phyloP scores from a whole-genome alignment of 2,113 vertebrate species.

The Chunga burmeisteri region DNA sequence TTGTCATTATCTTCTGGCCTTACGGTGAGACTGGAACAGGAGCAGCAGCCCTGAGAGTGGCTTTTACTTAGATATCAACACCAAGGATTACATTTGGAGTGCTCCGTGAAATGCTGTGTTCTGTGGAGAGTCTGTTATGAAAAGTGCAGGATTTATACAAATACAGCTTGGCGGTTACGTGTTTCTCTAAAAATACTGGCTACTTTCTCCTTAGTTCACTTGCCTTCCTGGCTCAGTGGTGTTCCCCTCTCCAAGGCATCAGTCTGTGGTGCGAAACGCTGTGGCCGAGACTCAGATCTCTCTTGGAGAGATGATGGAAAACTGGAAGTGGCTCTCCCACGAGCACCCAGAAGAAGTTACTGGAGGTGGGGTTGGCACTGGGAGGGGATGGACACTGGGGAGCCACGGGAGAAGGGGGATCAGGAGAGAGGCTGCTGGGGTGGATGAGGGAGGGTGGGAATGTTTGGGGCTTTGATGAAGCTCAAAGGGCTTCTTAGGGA shows the following conservation, averaged over 20 bases:
- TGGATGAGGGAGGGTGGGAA: not conserved
- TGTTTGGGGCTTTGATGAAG: not conserved
- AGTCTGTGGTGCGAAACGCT: rapidly evolving
- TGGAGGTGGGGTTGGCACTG: not conserved
- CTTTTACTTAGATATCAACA: not conserved
- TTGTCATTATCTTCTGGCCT: not conserved
- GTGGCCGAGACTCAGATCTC: not conserved
- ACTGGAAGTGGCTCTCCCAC: not conserved
- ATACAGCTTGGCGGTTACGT: not conserved
- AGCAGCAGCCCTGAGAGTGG: not conserved
- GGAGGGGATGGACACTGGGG: not conserved
- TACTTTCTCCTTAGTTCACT: not conserved
- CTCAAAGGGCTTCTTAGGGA: not conserved
- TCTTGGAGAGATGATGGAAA: not conserved
- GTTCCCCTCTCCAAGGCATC: not conserved
- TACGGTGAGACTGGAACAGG: not conserved
- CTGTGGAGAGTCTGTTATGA: not conserved
- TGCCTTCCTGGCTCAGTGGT: not conserved
- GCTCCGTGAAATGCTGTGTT: not conserved
- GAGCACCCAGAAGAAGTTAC: not conserved
- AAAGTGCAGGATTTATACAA: constrained; percentile 20
- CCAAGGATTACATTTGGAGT: constrained; percentile 16
- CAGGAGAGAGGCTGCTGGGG: not conserved
- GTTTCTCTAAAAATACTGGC: not conserved
- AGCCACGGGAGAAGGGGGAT: not conserved